These are phyloP conservation scores for Sinonovacula constricta DNA, from an alignment of 1,140 invertebrate genomes.

Conservation along the genomic window DNA sequence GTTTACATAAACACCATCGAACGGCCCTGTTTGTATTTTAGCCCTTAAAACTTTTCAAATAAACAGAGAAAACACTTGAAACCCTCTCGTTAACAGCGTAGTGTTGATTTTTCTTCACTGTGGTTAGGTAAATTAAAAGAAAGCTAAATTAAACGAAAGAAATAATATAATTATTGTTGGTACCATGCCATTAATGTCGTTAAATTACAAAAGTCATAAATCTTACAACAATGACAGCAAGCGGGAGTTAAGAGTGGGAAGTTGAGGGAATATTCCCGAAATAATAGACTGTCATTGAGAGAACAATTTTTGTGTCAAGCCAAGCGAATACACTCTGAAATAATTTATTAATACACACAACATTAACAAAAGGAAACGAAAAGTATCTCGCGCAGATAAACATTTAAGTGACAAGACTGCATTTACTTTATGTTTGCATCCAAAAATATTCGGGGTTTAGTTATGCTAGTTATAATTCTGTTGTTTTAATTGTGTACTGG, in stretches of 20 bases:
- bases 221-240: slow-evolving; percentile 10
- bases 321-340: slow-evolving; percentile 28
- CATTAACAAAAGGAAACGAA: too few species aligned
- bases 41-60: slow-evolving; percentile 18
- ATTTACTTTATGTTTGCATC: too few species aligned
- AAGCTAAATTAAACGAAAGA: background rate
- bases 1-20: slow-evolving; percentile 17
- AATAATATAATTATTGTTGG: background rate
- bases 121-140: background rate
- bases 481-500: too few species aligned
- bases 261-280: slow-evolving; percentile 25
- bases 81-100: background rate
- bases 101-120: background rate
- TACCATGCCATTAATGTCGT: background rate
- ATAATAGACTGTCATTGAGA: slow-evolving; percentile 20
- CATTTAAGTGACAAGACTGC: too few species aligned
- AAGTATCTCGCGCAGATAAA: too few species aligned
- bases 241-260: slow-evolving; percentile 3
- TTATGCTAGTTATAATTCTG: too few species aligned
- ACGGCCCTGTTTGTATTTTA: background rate
- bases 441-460: too few species aligned
- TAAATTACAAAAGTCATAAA: too few species aligned
- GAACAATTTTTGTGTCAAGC: slow-evolving; percentile 40
- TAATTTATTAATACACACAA: slow-evolving; percentile 44
- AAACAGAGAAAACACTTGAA: slow-evolving; percentile 1